Percentiles rank a stretch among this genome's conserved stretches.
Evolutionary conservation across 2,797 vertebrate species (phyloP).

Genomic region (Hippopotamyrus pictus): DNA sequence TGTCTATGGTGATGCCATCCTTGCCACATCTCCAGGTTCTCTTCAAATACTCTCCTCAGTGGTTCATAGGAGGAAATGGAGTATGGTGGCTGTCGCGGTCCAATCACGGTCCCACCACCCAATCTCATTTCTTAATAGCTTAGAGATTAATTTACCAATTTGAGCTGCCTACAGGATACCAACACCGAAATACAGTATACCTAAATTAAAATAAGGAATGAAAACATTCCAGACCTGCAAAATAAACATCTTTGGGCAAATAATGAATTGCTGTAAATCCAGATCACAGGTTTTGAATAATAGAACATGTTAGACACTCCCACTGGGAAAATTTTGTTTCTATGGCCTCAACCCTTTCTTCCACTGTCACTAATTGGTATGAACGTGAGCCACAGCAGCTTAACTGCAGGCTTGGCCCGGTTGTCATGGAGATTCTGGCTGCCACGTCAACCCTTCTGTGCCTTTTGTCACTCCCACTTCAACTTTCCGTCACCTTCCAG

Average conservation of each 20-base stretch:
- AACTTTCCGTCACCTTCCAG: neutral
- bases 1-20: neutral
- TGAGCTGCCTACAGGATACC: neutral
- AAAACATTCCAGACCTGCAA: neutral
- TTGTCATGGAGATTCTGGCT: neutral
- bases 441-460: neutral
- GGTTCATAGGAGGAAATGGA: neutral
- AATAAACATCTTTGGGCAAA: neutral
- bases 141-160: neutral
- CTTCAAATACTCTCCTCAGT: neutral
- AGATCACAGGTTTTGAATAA: neutral
- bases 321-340: neutral
- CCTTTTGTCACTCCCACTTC: neutral
- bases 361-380: neutral
- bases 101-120: neutral
- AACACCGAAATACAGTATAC: neutral
- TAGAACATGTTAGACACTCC: neutral
- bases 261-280: neutral
- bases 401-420: neutral
- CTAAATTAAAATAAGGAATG: neutral
- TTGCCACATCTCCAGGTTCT: neutral
- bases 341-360: neutral
- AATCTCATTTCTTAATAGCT: neutral
- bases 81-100: neutral
- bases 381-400: neutral